Evolutionary conservation across 2,797 vertebrate species (phyloP).

Genomic region (Remorina albescens): DNA sequence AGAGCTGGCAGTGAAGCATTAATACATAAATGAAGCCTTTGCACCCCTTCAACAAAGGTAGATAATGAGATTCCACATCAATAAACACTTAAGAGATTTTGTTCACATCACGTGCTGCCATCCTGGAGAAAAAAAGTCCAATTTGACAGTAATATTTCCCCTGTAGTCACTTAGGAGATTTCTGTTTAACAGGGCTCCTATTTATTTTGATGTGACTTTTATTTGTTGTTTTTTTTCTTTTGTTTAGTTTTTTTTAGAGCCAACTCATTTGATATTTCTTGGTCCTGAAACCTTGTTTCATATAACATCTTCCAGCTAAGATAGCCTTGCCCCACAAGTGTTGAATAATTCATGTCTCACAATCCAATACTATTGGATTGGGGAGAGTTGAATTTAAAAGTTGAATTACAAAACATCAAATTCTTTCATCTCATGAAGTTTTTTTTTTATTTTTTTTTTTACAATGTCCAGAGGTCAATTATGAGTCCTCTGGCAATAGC

Average conservation of each 20-base stretch:
- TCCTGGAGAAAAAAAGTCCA: slow-evolving; percentile 36
- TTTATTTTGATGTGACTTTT: slow-evolving; percentile 69
- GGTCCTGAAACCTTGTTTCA: slow-evolving; percentile 74
- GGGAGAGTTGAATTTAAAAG: slow-evolving; percentile 77
- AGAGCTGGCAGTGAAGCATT: slow-evolving; percentile 54
- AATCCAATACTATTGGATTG: slow-evolving; percentile 83
- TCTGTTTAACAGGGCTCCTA: slow-evolving; percentile 47
- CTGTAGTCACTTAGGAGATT: slow-evolving; percentile 58
- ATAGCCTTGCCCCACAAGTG: slow-evolving; percentile 61
- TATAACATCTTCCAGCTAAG: slow-evolving; percentile 80
- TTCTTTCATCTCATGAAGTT: slow-evolving; percentile 85
- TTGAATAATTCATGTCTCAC: slow-evolving; percentile 84
- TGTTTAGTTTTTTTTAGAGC: slow-evolving; percentile 52
- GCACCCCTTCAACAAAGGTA: slow-evolving; percentile 49
- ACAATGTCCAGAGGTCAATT: slow-evolving; percentile 85
- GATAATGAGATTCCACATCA: slow-evolving; percentile 69
- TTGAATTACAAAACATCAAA: slow-evolving; percentile 85
- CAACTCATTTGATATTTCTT: slow-evolving; percentile 70
- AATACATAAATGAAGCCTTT: slow-evolving; percentile 64
- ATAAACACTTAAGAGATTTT: slow-evolving; percentile 62
- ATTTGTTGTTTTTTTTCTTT: slow-evolving; percentile 62
- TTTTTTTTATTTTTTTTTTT: slow-evolving; percentile 72
- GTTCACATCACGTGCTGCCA: slow-evolving; percentile 41
- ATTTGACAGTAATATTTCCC: slow-evolving; percentile 54
- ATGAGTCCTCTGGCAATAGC: slow-evolving; percentile 84